phyloP scores from a whole-genome alignment of 1,140 invertebrate genomes.

The Orchesella cincta region DNA sequence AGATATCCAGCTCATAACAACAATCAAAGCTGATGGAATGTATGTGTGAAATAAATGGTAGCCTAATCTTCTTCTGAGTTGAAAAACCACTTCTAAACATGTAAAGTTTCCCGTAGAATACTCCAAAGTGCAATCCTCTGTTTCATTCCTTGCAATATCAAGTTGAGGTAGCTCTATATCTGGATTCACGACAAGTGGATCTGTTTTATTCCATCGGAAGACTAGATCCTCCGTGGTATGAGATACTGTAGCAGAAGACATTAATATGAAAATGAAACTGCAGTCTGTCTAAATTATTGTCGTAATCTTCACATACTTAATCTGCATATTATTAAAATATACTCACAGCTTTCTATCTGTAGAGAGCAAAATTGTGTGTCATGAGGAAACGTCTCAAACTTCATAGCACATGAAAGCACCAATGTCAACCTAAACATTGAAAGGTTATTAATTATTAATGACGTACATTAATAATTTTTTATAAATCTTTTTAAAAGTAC shows the following conservation, averaged over 20 bases:
- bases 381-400: conserved; percentile 55
- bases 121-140: conserved; percentile 56
- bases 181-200: conserved; percentile 55
- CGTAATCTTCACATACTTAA: no score
- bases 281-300: no score
- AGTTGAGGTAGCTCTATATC: conserved; percentile 57
- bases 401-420: conserved; percentile 55
- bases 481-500: conserved; percentile 49
- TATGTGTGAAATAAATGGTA: conserved; percentile 88
- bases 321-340: not conserved
- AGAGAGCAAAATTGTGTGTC: conserved; percentile 55
- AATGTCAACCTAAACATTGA: conserved; percentile 51
- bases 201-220: conserved; percentile 55
- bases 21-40: conserved; percentile 82
- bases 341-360: conserved; percentile 56
- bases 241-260: conserved; percentile 54
- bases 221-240: conserved; percentile 58
- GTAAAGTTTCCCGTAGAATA: conserved; percentile 76
- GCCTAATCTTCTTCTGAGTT: conserved; percentile 77
- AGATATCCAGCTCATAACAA: conserved; percentile 62
- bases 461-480: not conserved
- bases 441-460: no score
- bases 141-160: conserved; percentile 53
- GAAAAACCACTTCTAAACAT: conserved; percentile 82
- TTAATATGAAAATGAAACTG: conserved; percentile 37